Evolutionary conservation across 1,140 invertebrate species (phyloP).

Genomic region (Eumaeus atala): DNA sequence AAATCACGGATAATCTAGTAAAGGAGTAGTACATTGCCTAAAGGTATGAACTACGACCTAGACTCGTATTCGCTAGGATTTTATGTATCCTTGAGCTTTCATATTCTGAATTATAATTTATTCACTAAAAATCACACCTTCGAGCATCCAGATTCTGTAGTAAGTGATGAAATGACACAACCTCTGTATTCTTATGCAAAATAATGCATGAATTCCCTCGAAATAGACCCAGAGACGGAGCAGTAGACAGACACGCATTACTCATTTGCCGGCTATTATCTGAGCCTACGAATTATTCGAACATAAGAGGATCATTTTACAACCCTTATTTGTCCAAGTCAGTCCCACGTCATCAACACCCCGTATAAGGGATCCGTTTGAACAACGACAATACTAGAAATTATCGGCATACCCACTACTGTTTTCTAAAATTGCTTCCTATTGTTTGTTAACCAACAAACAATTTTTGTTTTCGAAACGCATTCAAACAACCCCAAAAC

Average conservation of each 20-base stretch:
- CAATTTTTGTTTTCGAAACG: constrained; percentile 31
- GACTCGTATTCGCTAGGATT: too few species aligned
- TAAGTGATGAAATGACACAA: too few species aligned
- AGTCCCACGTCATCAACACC: constrained; percentile 31
- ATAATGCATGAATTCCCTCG: too few species aligned
- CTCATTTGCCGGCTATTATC: constrained; percentile 19
- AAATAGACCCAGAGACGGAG: too few species aligned
- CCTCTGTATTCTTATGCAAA: too few species aligned
- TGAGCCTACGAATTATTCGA: constrained; percentile 5
- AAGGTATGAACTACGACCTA: too few species aligned
- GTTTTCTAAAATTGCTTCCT: constrained; percentile 29
- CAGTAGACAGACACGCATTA: constrained; percentile 18
- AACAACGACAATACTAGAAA: constrained; percentile 50
- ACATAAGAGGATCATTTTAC: background rate
- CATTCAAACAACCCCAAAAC: constrained; percentile 19
- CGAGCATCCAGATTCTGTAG: too few species aligned
- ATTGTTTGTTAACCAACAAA: constrained; percentile 46
- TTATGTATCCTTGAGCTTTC: too few species aligned
- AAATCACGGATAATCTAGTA: too few species aligned
- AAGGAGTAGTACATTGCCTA: too few species aligned
- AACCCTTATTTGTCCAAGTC: constrained; percentile 29
- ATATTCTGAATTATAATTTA: too few species aligned
- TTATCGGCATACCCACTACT: constrained; percentile 39
- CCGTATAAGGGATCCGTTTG: constrained; percentile 26
- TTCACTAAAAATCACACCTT: too few species aligned